Evolutionary conservation across 53 echinoderm and acorn worm genomes (phyloP).

Genomic region (Echinarachnius parma): DNA sequence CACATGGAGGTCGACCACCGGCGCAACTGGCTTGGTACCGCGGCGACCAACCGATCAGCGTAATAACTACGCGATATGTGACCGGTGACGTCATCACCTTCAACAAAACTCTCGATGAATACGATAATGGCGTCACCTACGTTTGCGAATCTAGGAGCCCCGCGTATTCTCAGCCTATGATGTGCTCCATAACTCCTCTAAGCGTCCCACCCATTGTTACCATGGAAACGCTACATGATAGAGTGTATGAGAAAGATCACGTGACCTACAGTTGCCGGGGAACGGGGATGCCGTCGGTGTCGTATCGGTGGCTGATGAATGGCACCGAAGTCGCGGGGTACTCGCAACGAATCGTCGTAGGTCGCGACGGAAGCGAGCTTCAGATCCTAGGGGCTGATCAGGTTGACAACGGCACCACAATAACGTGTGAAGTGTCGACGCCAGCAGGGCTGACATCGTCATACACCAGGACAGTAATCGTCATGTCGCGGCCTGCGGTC

Average conservation of each 20-base stretch:
- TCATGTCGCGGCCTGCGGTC: neutral
- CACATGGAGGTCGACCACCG: conserved; percentile 25
- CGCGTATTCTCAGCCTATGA: neutral
- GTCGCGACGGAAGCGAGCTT: conserved; percentile 12
- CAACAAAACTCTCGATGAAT: neutral
- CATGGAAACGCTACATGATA: neutral
- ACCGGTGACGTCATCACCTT: neutral
- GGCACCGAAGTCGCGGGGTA: neutral
- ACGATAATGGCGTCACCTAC: conserved; percentile 22
- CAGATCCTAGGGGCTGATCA: neutral
- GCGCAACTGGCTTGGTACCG: conserved; percentile 15
- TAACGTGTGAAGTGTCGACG: conserved; percentile 14
- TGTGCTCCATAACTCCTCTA: conserved; percentile 18
- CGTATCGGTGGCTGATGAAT: conserved; percentile 15
- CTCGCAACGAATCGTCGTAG: neutral
- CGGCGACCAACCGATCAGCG: neutral
- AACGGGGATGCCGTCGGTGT: conserved; percentile 33
- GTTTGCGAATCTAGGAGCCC: conserved; percentile 13
- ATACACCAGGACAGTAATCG: neutral
- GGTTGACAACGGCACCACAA: conserved; percentile 5
- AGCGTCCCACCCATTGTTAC: conserved; percentile 10
- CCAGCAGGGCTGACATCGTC: conserved; percentile 27
- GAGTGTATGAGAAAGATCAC: conserved; percentile 26
- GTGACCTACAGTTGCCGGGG: conserved; percentile 30
- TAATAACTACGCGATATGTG: neutral